Conservation (phyloP, 2,888 invertebrate genomes). For the Zele albiditarsus region DNA sequence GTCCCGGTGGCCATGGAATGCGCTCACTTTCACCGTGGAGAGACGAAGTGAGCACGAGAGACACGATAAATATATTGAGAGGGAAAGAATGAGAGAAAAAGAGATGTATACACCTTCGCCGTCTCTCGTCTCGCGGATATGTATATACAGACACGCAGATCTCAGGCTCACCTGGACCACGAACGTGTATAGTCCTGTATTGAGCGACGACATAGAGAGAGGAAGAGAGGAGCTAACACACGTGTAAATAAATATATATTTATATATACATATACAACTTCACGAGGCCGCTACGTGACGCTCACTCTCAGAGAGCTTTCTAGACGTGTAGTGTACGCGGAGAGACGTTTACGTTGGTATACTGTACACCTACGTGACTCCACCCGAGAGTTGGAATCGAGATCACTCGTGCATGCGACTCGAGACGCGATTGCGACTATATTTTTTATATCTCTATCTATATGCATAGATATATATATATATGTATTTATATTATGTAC, state of each 20-base stretch:
- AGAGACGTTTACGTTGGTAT: constrained; percentile 36
- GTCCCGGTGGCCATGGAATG: constrained; percentile 73
- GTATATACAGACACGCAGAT: constrained; percentile 25
- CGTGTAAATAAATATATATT: constrained; percentile 14
- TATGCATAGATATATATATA: not conserved
- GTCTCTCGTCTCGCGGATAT: constrained; percentile 34
- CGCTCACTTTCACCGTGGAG: constrained; percentile 72
- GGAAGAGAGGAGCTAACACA: constrained; percentile 29
- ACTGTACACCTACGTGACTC: constrained; percentile 44
- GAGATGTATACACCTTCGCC: constrained; percentile 32
- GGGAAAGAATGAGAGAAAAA: not conserved
- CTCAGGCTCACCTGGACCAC: constrained; percentile 31
- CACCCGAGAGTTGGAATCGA: constrained; percentile 43
- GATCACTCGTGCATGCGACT: constrained; percentile 43
- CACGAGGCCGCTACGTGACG: constrained; percentile 35
- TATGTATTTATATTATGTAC: not conserved
- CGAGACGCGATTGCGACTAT: not conserved
- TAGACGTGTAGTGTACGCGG: constrained; percentile 29
- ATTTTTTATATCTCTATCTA: not conserved
- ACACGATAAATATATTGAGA: constrained; percentile 28
- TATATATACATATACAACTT: constrained; percentile 15
- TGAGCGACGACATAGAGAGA: constrained; percentile 24
- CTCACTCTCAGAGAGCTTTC: constrained; percentile 31
- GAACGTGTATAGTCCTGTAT: constrained; percentile 19
- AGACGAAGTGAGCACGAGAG: constrained; percentile 51